Percentiles rank a stretch among this genome's conserved stretches.
Evolutionary conservation across 2,888 invertebrate species (phyloP).

Genomic region (Ormia ochracea): DNA sequence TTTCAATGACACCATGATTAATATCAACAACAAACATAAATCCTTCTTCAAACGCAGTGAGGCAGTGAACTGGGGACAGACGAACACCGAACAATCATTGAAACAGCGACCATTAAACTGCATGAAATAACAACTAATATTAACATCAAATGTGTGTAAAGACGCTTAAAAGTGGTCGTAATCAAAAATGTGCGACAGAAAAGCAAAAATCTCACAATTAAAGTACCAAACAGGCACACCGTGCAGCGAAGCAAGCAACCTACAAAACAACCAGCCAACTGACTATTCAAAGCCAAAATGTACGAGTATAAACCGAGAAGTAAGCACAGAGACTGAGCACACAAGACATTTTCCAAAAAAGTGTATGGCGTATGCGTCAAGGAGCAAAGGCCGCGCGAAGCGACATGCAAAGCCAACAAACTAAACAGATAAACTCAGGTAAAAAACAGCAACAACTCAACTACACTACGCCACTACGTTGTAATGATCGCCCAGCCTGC

Average conservation of each 20-base stretch:
- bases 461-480: not conserved
- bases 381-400: conserved; percentile 55
- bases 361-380: conserved; percentile 20
- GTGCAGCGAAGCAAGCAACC: not conserved
- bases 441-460: conserved; percentile 1
- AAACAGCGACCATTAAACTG: conserved; percentile 32
- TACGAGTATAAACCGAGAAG: conserved; percentile 36
- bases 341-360: conserved; percentile 31
- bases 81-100: not conserved
- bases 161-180: conserved; percentile 50
- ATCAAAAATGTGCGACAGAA: conserved; percentile 44
- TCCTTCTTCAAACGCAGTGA: conserved; percentile 53
- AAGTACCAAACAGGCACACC: conserved; percentile 2
- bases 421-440: conserved; percentile 45
- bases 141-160: conserved; percentile 50
- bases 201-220: conserved; percentile 39
- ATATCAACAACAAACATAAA: conserved; percentile 70
- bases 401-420: conserved; percentile 57
- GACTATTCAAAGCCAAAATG: conserved; percentile 25
- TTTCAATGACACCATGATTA: conserved; percentile 76
- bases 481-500: conserved; percentile 8
- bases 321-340: not conserved
- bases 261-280: not conserved
- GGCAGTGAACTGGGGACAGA: conserved; percentile 9
- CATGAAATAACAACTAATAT: conserved; percentile 48